These are phyloP conservation scores for Origma solitaria DNA, from an alignment of 2,113 vertebrate genomes.

Conservation along the genomic window DNA sequence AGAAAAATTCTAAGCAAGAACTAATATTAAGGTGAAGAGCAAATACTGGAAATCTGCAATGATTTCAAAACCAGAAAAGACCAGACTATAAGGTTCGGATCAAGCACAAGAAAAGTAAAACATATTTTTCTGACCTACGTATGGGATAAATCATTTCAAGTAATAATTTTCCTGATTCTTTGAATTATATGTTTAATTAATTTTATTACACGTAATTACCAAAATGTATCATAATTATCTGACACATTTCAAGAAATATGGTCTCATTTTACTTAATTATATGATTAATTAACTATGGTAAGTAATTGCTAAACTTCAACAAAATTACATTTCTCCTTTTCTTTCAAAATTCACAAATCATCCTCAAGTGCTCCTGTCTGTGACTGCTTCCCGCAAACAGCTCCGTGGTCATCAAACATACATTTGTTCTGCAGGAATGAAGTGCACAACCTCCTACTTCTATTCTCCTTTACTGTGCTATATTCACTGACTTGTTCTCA, in stretches of 20 bases:
- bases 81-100: background rate
- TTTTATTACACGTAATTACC: slow-evolving; percentile 64
- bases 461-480: background rate
- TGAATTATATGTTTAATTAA: slow-evolving; percentile 67
- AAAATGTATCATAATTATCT: slow-evolving; percentile 68
- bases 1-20: slow-evolving; percentile 32
- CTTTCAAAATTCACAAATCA: slow-evolving; percentile 10
- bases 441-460: background rate
- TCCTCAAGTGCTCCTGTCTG: background rate
- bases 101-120: slow-evolving; percentile 21
- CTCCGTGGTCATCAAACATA: background rate
- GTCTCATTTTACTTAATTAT: slow-evolving; percentile 64
- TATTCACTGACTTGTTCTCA: background rate
- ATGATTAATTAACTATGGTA: slow-evolving; percentile 66
- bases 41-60: background rate
- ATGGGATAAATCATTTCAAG: slow-evolving; percentile 34
- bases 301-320: slow-evolving; percentile 55
- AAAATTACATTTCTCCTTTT: slow-evolving; percentile 16
- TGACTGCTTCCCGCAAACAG: background rate
- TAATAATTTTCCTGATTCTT: slow-evolving; percentile 52
- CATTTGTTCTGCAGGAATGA: background rate
- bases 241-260: slow-evolving; percentile 65
- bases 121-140: slow-evolving; percentile 15
- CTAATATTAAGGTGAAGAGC: background rate
- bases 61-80: slow-evolving; percentile 1